Conservation (phyloP, 2,888 invertebrate genomes). For the Gnatocerus cornutus region DNA sequence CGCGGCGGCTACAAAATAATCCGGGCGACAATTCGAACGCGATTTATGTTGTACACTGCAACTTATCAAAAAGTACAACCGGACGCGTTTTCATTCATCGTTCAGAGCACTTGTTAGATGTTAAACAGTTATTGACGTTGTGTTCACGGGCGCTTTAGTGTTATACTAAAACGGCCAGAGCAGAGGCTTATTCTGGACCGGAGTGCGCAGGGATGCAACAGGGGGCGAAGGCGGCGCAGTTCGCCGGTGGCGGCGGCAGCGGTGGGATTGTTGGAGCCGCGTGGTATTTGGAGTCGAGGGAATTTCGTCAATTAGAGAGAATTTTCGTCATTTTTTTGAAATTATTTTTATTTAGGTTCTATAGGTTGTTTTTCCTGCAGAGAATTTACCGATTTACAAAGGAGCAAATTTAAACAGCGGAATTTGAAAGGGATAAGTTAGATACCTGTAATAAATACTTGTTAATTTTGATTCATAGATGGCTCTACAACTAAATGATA, state of each 20-base stretch:
- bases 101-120: not conserved
- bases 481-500: too few species aligned
- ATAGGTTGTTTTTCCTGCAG: too few species aligned
- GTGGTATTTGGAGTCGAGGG: not conserved
- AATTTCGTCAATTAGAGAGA: too few species aligned
- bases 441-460: too few species aligned
- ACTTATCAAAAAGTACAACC: not conserved
- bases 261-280: not conserved
- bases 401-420: too few species aligned
- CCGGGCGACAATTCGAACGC: not conserved
- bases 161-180: slow-evolving; percentile 40
- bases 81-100: slow-evolving; percentile 30
- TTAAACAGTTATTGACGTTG: slow-evolving; percentile 35
- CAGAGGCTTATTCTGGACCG: slow-evolving; percentile 47
- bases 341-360: too few species aligned
- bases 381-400: too few species aligned
- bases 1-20: not conserved
- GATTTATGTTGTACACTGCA: not conserved
- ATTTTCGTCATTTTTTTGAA: too few species aligned
- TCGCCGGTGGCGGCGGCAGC: slow-evolving; percentile 14
- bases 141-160: slow-evolving; percentile 29
- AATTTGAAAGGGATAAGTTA: too few species aligned
- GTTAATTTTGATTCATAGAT: too few species aligned
- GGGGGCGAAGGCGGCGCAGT: slow-evolving; percentile 35
- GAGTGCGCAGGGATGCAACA: slow-evolving; percentile 49